phyloP scores from a whole-genome alignment of 2,113 vertebrate species.

The Tamias sibiricus region DNA sequence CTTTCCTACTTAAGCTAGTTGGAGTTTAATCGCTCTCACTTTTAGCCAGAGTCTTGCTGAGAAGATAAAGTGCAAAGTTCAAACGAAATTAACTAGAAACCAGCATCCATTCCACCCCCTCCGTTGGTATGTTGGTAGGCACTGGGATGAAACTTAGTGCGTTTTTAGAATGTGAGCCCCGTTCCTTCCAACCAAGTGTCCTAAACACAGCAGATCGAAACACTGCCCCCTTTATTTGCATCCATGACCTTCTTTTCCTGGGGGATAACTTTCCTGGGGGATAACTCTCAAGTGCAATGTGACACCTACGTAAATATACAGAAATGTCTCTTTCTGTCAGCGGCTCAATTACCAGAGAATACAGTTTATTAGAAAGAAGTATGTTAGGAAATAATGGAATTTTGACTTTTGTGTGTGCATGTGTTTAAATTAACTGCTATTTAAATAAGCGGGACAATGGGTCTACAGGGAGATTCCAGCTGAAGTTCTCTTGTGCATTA shows the following conservation, averaged over 20 bases:
- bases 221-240: not conserved
- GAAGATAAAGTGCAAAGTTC: not conserved
- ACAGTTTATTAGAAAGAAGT: slow-evolving; percentile 74
- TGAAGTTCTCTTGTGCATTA: slow-evolving; percentile 82
- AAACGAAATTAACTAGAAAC: slow-evolving; percentile 8
- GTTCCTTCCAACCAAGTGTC: slow-evolving; percentile 4
- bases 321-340: slow-evolving; percentile 58
- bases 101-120: not conserved
- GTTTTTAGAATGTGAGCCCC: not conserved
- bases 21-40: not conserved
- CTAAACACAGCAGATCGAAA: not conserved
- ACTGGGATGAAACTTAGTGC: not conserved
- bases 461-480: slow-evolving; percentile 76
- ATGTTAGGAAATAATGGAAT: slow-evolving; percentile 71
- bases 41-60: not conserved
- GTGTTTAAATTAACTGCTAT: slow-evolving; percentile 84
- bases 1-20: not conserved
- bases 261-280: not conserved
- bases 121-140: not conserved
- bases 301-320: not conserved
- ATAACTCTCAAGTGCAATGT: not conserved
- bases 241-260: not conserved
- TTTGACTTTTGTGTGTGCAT: slow-evolving; percentile 77
- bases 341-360: slow-evolving; percentile 17
- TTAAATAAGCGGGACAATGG: slow-evolving; percentile 83